Base-by-base conservation (phyloP, 2,888 invertebrate species). In the Mycalesis mineus region DNA sequence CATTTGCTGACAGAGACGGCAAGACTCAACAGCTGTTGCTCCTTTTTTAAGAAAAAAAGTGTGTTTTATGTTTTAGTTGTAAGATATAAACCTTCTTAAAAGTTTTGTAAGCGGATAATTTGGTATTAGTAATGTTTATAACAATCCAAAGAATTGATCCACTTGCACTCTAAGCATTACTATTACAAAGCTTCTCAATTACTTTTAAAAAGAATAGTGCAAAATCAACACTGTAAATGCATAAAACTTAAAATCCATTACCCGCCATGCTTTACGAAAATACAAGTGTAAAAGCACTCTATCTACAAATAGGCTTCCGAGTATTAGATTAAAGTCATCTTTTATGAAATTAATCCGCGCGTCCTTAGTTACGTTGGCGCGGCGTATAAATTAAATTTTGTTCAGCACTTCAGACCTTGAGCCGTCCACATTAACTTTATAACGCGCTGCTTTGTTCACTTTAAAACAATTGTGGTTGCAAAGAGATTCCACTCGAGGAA, bases 381-480 rank as follows among this genome's bases (percentile, higher is more conserved):
- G 62, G 62, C 52, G 57, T 58, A 62, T 66, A 68, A 71, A 70
- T 70, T 70, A 68, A 71, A 73, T 72, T 73, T 66, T 62, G 63
- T 68, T 68, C 65, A 68, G 64, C 70, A 62, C 62, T 64, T 61
- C 55, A 49, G 65, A 72, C 69, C 68, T 72, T 70, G 62, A 73
- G 71, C 67, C 60, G 65, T 64, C 72, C 70, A 71, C 71, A 73
- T 71, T 73, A 75, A 75, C 72, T 75, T 71, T 70, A 73, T 74
- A 73, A 74, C 65, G 62, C 60, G 57, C 40, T 59, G 62, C 68
- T 71, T 70, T 68, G 66, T 69, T 66, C 68, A 67, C 66, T 72
- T 73, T 72, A 73, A 77, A 81, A 78, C 75, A 77, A 78, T 77
- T 73, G 75, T 68, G 71, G 72, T 67, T 70, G 70, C 70, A 68